These are phyloP conservation scores for Asteroscopus sphinx DNA, from an alignment of 2,888 invertebrate genomes.

Conservation along the genomic window DNA sequence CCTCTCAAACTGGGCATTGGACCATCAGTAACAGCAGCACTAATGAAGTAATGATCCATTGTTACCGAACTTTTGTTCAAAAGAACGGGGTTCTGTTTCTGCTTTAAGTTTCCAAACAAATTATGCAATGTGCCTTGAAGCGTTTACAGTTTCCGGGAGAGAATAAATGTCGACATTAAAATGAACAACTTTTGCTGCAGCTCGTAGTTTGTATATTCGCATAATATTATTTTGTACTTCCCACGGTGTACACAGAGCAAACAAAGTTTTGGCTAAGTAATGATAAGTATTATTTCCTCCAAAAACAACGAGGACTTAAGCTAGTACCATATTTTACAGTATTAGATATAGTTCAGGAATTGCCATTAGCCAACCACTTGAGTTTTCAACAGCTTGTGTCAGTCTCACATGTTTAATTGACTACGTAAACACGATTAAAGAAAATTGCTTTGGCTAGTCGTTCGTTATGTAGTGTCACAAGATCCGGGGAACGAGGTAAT, in stretches of 20 bases:
- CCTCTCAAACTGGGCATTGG: slow-evolving; percentile 17
- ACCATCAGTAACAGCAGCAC: slow-evolving; percentile 1
- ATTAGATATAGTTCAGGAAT: no score
- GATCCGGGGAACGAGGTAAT: no score
- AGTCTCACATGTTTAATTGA: no score
- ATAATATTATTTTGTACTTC: slow-evolving; percentile 30
- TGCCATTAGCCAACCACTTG: no score
- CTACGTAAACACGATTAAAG: no score
- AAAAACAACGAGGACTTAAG: no score
- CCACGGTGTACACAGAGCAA: not conserved
- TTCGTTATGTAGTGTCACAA: no score
- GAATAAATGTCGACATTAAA: slow-evolving; percentile 44
- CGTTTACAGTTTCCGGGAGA: slow-evolving; percentile 24
- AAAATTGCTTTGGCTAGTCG: no score
- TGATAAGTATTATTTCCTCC: not conserved
- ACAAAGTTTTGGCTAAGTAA: slow-evolving; percentile 4
- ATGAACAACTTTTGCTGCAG: slow-evolving; percentile 33
- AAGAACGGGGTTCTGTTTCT: slow-evolving; percentile 14
- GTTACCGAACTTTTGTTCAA: slow-evolving; percentile 23
- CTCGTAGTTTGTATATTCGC: slow-evolving; percentile 29
- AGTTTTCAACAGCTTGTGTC: no score
- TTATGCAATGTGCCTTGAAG: slow-evolving; percentile 26
- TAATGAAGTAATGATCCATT: slow-evolving; percentile 18
- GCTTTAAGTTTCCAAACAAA: slow-evolving; percentile 21
- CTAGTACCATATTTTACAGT: no score